Percentiles rank a stretch among this genome's conserved stretches.
These are phyloP conservation scores for Pinctada fucata DNA, from an alignment of 2,888 invertebrate genomes.

Conservation along the genomic window DNA sequence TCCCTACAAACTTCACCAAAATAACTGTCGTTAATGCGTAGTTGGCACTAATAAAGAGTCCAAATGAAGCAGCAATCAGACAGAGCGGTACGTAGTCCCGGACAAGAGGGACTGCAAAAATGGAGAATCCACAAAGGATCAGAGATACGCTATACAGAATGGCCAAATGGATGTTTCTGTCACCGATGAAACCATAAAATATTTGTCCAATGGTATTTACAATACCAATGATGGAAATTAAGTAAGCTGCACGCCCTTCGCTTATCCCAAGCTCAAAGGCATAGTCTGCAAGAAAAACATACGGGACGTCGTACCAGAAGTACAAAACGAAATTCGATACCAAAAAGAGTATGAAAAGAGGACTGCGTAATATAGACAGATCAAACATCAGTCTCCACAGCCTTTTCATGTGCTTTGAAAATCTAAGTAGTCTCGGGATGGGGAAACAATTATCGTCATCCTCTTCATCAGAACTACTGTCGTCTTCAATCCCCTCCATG, in stretches of 20 bases:
- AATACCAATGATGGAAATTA: constrained; percentile 86
- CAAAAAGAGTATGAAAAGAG: constrained; percentile 80
- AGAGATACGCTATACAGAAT: constrained; percentile 90
- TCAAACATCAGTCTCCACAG: constrained; percentile 70
- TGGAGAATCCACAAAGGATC: constrained; percentile 76
- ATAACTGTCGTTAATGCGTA: constrained; percentile 91
- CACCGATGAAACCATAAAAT: constrained; percentile 91
- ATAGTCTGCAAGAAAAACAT: constrained; percentile 94
- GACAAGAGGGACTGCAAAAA: constrained; percentile 68
- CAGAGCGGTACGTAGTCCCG: constrained; percentile 59
- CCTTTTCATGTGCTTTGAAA: constrained; percentile 63
- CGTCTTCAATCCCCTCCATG: constrained; percentile 47
- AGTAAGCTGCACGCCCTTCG: constrained; percentile 80
- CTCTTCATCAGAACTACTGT: constrained; percentile 56
- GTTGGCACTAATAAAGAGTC: constrained; percentile 93
- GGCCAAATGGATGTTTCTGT: constrained; percentile 88
- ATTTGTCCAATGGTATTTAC: constrained; percentile 89
- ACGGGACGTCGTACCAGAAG: constrained; percentile 93
- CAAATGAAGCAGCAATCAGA: constrained; percentile 80
- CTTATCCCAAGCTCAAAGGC: constrained; percentile 80
- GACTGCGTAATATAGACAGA: constrained; percentile 64
- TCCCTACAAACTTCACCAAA: constrained; percentile 90
- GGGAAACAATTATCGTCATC: constrained; percentile 33
- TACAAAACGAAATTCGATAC: constrained; percentile 92
- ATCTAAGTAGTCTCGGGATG: constrained; percentile 31